Conservation (phyloP, 2,113 vertebrate genomes). For the Cyprinodon variegatus region DNA sequence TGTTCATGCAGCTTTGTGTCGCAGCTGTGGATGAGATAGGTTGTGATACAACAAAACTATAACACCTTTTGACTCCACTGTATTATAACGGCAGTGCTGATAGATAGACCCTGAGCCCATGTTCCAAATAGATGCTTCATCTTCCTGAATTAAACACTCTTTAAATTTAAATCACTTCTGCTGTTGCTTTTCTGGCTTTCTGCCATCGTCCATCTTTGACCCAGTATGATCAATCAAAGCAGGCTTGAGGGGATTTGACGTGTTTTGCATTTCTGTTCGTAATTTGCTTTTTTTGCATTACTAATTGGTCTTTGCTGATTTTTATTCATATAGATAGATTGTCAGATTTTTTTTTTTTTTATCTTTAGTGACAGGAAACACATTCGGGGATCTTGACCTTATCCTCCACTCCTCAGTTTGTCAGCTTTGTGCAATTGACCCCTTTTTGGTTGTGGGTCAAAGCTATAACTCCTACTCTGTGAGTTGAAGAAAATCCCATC, state of each 20-base stretch:
- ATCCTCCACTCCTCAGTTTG: slow-evolving; percentile 61
- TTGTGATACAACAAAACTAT: slow-evolving; percentile 53
- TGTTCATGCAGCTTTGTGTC: slow-evolving; percentile 47
- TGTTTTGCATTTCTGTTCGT: slow-evolving; percentile 16
- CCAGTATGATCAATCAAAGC: slow-evolving; percentile 33
- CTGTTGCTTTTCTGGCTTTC: slow-evolving; percentile 43
- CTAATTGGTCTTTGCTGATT: slow-evolving; percentile 28
- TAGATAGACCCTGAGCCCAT: slow-evolving; percentile 35
- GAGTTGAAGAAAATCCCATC: slow-evolving; percentile 64
- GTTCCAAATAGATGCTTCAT: slow-evolving; percentile 39
- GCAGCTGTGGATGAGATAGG: slow-evolving; percentile 38
- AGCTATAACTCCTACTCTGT: slow-evolving; percentile 69
- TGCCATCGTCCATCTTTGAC: slow-evolving; percentile 31
- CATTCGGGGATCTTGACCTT: slow-evolving; percentile 48
- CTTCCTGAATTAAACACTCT: slow-evolving; percentile 27
- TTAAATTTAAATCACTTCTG: slow-evolving; percentile 60
- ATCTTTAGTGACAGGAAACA: slow-evolving; percentile 14
- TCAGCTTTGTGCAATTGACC: slow-evolving; percentile 65
- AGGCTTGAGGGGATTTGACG: slow-evolving; percentile 18
- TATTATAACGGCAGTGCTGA: slow-evolving; percentile 44
- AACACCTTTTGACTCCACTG: slow-evolving; percentile 54
- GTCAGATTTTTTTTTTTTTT: neutral
- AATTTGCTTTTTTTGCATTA: slow-evolving; percentile 46
- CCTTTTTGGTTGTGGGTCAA: slow-evolving; percentile 70
- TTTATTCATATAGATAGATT: neutral